These are phyloP conservation scores for Drosophila grimshawi DNA, from an alignment of 1,140 invertebrate genomes.

Conservation along the genomic window DNA sequence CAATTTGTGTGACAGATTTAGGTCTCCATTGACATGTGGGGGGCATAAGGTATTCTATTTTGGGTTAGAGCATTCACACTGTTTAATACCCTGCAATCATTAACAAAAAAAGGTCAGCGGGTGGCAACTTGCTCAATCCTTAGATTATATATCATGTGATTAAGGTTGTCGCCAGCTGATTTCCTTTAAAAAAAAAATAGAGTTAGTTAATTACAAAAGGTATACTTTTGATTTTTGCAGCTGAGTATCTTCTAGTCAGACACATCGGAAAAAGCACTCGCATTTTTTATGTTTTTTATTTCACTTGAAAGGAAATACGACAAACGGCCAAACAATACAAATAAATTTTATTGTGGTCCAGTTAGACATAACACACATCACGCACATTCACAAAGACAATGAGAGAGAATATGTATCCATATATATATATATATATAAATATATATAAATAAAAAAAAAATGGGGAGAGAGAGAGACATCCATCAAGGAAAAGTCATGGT, in stretches of 20 bases:
- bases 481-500: conserved; percentile 65
- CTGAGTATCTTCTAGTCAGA: not conserved
- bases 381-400: conserved; percentile 3
- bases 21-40: not conserved
- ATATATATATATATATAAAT: conserved; percentile 1
- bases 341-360: conserved; percentile 73
- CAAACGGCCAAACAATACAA: conserved; percentile 63
- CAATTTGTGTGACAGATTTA: not conserved
- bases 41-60: too few relatives aligned
- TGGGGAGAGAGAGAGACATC: conserved; percentile 18
- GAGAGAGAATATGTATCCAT: not conserved
- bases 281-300: not conserved
- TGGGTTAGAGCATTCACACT: too few relatives aligned
- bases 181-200: too few relatives aligned
- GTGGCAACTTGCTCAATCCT: too few relatives aligned
- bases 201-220: too few relatives aligned
- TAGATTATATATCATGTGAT: too few relatives aligned
- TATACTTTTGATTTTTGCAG: too few relatives aligned
- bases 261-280: not conserved
- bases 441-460: not conserved
- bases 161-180: too few relatives aligned
- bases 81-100: too few relatives aligned
- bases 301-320: conserved; percentile 13
- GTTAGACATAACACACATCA: conserved; percentile 46
- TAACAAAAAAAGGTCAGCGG: not conserved